A percentile compares a stretch with the other conserved stretches of the same genome.
These are phyloP conservation scores for Diaperis boleti DNA, from an alignment of 2,888 invertebrate genomes.

Conservation along the genomic window DNA sequence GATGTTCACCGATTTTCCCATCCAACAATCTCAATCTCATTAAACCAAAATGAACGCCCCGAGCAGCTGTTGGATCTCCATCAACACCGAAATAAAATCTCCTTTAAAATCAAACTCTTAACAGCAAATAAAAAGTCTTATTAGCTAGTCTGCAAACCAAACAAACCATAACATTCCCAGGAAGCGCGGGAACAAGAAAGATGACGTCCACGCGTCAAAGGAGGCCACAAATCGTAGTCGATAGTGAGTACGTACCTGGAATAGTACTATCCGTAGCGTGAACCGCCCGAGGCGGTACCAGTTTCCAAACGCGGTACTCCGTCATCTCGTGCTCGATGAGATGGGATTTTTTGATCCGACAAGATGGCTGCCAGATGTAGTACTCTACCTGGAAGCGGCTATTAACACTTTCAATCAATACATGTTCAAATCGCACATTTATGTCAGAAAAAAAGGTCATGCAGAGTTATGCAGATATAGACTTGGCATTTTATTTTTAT, in stretches of 20 bases:
- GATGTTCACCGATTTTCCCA: too few species aligned
- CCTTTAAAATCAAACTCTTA: constrained; percentile 1
- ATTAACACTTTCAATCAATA: too few species aligned
- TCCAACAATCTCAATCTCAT: too few species aligned
- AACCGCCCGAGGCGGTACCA: constrained; percentile 36
- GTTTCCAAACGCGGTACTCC: constrained; percentile 31
- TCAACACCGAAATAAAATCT: neutral
- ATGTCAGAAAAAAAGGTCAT: too few species aligned
- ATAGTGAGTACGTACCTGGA: too few species aligned
- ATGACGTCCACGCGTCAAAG: constrained; percentile 34
- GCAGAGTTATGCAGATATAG: too few species aligned
- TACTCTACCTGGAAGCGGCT: neutral
- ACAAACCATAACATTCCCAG: neutral
- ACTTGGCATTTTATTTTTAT: too few species aligned
- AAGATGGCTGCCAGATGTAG: neutral
- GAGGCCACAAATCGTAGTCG: constrained; percentile 18
- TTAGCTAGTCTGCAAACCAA: neutral
- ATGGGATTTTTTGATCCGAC: constrained; percentile 3
- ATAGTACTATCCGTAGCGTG: constrained; percentile 18
- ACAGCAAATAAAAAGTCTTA: neutral
- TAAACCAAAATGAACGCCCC: too few species aligned
- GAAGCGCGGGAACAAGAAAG: constrained; percentile 37
- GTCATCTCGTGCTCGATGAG: constrained; percentile 7
- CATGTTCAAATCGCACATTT: too few species aligned
- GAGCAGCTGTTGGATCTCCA: neutral